phyloP scores from a whole-genome alignment of 1,140 invertebrate genomes.

The Lucilia cuprina region DNA sequence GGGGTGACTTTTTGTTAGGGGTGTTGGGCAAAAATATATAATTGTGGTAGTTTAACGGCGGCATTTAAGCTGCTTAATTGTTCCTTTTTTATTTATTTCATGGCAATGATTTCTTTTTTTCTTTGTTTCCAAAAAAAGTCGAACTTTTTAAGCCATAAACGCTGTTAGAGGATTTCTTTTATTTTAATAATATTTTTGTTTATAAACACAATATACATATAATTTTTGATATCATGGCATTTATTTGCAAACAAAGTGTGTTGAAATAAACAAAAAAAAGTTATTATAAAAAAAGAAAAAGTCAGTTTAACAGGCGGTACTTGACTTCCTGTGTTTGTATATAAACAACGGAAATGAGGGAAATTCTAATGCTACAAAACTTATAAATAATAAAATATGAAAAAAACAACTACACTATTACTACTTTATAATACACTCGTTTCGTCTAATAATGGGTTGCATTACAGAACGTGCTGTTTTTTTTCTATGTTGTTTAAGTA shows the following conservation, averaged over 20 bases:
- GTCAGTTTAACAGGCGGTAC: constrained; percentile 13
- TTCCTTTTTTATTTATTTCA: background rate
- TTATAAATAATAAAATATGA: constrained; percentile 8
- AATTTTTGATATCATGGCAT: background rate
- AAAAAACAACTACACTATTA: background rate
- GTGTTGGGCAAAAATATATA: background rate
- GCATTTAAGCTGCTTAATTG: constrained; percentile 5
- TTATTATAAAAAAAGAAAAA: background rate
- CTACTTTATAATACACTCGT: background rate
- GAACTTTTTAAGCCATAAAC: background rate
- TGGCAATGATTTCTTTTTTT: background rate
- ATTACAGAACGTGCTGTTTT: constrained; percentile 6
- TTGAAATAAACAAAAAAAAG: background rate
- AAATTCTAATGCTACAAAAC: constrained; percentile 17
- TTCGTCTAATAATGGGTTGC: background rate
- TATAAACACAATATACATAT: background rate
- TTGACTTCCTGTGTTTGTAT: constrained; percentile 14
- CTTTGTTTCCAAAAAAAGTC: background rate
- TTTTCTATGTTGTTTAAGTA: background rate
- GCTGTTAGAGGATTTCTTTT: background rate
- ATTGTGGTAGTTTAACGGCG: constrained; percentile 5
- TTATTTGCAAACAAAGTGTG: background rate
- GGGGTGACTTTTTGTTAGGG: background rate
- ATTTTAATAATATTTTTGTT: background rate
- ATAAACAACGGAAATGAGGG: constrained; percentile 9